A percentile compares a stretch with the other conserved stretches of the same genome.
Evolutionary conservation across 2,797 vertebrate species (phyloP).

Genomic region (Dermochelys coriacea): DNA sequence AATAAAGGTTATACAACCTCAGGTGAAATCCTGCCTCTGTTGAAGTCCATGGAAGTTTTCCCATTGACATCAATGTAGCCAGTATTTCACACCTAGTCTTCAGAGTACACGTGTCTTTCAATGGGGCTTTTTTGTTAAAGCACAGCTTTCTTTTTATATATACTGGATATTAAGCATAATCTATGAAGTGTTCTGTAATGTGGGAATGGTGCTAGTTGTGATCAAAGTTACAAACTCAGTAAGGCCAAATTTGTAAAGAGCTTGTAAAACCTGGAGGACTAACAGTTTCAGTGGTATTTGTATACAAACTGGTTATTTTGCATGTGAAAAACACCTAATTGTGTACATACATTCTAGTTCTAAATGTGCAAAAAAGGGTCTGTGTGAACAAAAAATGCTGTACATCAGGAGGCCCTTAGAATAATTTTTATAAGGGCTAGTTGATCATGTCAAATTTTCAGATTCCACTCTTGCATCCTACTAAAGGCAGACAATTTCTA

Average conservation of each 20-base stretch:
- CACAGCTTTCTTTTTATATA: slow-evolving; percentile 7
- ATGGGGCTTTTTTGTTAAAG: neutral
- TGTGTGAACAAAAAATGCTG: neutral
- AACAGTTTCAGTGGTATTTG: neutral
- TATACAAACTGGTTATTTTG: neutral
- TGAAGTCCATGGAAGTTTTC: neutral
- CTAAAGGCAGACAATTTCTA: neutral
- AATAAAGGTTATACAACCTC: neutral
- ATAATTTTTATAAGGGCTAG: neutral
- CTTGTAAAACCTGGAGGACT: neutral
- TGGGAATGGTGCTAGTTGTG: slow-evolving; percentile 13
- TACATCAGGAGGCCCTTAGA: neutral
- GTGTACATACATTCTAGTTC: neutral
- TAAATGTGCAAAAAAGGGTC: neutral
- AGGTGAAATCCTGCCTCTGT: neutral
- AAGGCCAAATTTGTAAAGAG: neutral
- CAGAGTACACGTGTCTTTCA: neutral
- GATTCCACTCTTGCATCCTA: neutral
- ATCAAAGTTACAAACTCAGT: slow-evolving; percentile 1
- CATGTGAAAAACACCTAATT: neutral
- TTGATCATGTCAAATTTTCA: no score
- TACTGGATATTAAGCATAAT: neutral
- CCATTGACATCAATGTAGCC: neutral
- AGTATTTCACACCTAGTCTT: neutral
- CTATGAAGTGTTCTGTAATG: slow-evolving; percentile 13